Percentiles rank a stretch among this genome's conserved stretches.
phyloP scores from a whole-genome alignment of 2,888 invertebrate genomes.

The Calliopum simillimum region DNA sequence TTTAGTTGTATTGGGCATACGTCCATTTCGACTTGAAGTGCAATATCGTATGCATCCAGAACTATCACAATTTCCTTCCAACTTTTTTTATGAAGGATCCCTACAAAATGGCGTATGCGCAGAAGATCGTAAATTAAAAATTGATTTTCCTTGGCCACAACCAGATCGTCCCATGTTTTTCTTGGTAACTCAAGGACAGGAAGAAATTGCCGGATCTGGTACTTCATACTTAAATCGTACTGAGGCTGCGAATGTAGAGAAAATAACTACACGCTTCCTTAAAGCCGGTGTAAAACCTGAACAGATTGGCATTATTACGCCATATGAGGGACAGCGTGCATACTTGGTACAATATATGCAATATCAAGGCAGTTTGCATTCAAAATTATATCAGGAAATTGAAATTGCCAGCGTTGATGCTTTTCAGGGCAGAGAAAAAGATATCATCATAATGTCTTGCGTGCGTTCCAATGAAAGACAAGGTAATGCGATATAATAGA shows the following conservation, averaged over 20 bases:
- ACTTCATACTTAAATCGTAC: slow-evolving; percentile 98
- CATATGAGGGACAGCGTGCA: slow-evolving; percentile 98
- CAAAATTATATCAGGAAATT: slow-evolving; percentile 97
- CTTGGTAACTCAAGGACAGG: slow-evolving; percentile 97
- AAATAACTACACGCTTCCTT: slow-evolving; percentile 94
- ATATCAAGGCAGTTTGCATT: slow-evolving; percentile 96
- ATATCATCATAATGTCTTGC: slow-evolving; percentile 99
- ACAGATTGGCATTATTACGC: slow-evolving; percentile 98
- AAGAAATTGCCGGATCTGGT: slow-evolving; percentile 98
- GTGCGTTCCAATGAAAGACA: slow-evolving; percentile 99
- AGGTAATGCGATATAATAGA: slow-evolving; percentile 68
- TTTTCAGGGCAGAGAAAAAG: slow-evolving; percentile 98
- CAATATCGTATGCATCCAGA: slow-evolving; percentile 99
- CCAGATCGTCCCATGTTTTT: slow-evolving; percentile 99
- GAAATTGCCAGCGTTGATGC: slow-evolving; percentile 99
- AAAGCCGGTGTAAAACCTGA: slow-evolving; percentile 96
- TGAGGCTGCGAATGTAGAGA: slow-evolving; percentile 98
- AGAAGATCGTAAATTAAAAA: slow-evolving; percentile 91
- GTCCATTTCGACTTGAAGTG: slow-evolving; percentile 96
- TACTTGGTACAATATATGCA: slow-evolving; percentile 99
- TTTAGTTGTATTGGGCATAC: slow-evolving; percentile 94
- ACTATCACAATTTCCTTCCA: slow-evolving; percentile 96
- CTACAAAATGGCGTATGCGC: slow-evolving; percentile 99
- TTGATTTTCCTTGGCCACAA: slow-evolving; percentile 98
- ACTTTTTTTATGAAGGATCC: slow-evolving; percentile 99